These are phyloP conservation scores for Percopsis omiscomaycus DNA, from an alignment of 2,797 vertebrate genomes.

Conservation along the genomic window DNA sequence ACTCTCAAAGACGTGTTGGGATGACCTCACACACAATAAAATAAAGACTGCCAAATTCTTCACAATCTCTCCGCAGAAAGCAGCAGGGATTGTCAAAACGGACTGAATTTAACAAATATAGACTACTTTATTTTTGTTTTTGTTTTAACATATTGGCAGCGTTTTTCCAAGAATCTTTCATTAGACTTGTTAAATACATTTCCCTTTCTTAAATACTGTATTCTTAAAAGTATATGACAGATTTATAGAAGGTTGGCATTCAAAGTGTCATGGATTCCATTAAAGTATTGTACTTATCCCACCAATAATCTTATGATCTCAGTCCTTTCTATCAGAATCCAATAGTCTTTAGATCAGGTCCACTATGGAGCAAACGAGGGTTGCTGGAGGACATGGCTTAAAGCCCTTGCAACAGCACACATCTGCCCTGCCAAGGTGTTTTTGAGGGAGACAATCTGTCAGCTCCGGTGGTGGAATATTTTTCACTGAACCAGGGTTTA, in stretches of 20 bases:
- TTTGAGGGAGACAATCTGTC: no score
- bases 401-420: no score
- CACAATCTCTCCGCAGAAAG: conserved; percentile 28
- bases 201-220: conserved; percentile 5
- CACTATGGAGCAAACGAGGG: no score
- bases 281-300: neutral
- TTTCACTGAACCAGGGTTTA: no score
- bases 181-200: conserved; percentile 3
- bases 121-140: no score
- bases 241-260: conserved; percentile 6
- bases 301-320: conserved; percentile 16
- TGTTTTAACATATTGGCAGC: conserved; percentile 16
- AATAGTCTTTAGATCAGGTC: no score
- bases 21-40: conserved; percentile 67
- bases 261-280: neutral
- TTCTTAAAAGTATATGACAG: neutral
- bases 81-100: conserved; percentile 42
- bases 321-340: conserved; percentile 11
- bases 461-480: no score
- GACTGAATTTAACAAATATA: conserved; percentile 11
- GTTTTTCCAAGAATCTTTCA: conserved; percentile 25
- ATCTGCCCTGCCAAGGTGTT: no score
- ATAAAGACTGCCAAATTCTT: conserved; percentile 49
- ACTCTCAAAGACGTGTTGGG: conserved; percentile 12
- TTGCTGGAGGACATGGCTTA: no score